Conservation (phyloP, 2,113 vertebrate genomes). For the Coptodon rendalli region DNA sequence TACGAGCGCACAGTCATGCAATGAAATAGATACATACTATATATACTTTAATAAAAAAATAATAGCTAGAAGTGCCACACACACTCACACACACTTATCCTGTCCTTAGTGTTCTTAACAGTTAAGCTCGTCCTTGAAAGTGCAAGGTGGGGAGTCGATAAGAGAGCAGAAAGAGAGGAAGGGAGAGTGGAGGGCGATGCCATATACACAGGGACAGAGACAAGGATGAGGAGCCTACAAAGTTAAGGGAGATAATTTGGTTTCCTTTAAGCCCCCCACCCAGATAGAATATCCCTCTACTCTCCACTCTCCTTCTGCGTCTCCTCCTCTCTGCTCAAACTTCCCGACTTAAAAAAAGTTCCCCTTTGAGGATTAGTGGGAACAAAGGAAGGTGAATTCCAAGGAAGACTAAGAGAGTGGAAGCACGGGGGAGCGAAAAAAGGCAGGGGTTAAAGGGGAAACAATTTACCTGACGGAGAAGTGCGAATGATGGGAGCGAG, state of each 20-base stretch:
- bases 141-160: constrained; percentile 64
- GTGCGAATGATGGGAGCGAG: background rate
- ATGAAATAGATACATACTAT: background rate
- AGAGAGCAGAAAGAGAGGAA: constrained; percentile 12
- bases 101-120: constrained; percentile 48
- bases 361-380: constrained; percentile 58
- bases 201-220: constrained; percentile 18
- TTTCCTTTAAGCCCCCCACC: constrained; percentile 51
- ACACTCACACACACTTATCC: constrained; percentile 6
- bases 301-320: constrained; percentile 7
- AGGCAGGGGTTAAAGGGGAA: constrained; percentile 30
- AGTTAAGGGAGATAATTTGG: constrained; percentile 54
- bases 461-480: constrained; percentile 14
- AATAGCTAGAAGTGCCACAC: background rate
- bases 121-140: constrained; percentile 62
- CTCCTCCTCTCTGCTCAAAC: constrained; percentile 41
- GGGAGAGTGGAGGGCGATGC: constrained; percentile 18
- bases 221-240: constrained; percentile 20
- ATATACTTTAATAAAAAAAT: background rate
- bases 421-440: background rate
- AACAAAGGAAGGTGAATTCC: constrained; percentile 66
- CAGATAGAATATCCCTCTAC: constrained; percentile 51
- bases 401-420: constrained; percentile 8
- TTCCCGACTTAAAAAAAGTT: constrained; percentile 66
- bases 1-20: background rate